These are phyloP conservation scores for Pemphigus obesinymphae DNA, from an alignment of 1,140 invertebrate genomes.

Conservation along the genomic window DNA sequence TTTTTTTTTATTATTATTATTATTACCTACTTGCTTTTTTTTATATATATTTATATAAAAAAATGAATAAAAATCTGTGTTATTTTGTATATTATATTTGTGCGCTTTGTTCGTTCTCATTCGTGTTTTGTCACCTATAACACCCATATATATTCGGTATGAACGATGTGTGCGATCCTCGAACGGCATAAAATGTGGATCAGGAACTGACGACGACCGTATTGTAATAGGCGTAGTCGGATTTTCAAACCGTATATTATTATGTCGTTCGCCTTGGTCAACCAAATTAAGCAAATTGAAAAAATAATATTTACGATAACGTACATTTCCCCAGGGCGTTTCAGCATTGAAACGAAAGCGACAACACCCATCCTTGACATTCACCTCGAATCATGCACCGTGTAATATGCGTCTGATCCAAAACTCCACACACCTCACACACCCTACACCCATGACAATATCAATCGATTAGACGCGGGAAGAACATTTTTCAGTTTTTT, in stretches of 20 bases:
- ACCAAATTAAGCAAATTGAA: neutral
- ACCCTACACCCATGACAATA: neutral
- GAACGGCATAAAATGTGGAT: neutral
- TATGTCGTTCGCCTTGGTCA: neutral
- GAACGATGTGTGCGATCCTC: too few relatives aligned
- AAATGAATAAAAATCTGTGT: neutral
- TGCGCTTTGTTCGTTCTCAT: too few relatives aligned
- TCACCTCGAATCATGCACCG: neutral
- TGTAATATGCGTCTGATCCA: neutral
- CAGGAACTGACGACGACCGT: neutral
- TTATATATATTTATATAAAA: neutral
- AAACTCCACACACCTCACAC: neutral
- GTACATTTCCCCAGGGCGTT: neutral
- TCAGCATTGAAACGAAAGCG: slow-evolving; percentile 9
- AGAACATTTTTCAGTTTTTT: neutral
- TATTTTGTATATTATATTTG: neutral
- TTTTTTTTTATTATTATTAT: neutral
- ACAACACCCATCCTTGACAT: slow-evolving; percentile 30
- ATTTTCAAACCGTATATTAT: neutral
- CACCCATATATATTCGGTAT: too few relatives aligned
- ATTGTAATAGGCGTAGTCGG: neutral
- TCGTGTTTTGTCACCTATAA: too few relatives aligned
- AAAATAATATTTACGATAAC: neutral
- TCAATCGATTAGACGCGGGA: neutral
- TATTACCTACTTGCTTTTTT: neutral